phyloP scores from a whole-genome alignment of 2,888 invertebrate genomes.

The Agrochola litura region DNA sequence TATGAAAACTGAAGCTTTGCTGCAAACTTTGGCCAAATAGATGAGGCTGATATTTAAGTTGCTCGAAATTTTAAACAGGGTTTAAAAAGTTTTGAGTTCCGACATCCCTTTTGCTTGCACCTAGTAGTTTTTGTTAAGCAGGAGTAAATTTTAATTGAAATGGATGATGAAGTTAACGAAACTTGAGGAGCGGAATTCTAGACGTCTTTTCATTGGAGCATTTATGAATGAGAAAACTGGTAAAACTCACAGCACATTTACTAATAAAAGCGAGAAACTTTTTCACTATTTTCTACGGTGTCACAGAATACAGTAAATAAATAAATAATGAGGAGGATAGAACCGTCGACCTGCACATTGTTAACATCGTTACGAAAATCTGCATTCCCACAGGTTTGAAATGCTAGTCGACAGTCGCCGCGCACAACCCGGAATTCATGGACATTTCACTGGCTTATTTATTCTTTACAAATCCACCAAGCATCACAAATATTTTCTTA shows the following conservation, averaged over 20 bases:
- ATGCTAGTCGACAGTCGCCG: background rate
- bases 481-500: slow-evolving; percentile 36
- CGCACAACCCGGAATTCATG: slow-evolving; percentile 11
- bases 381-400: slow-evolving; percentile 19
- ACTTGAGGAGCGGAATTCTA: slow-evolving; percentile 27
- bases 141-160: slow-evolving; percentile 62
- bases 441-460: slow-evolving; percentile 42
- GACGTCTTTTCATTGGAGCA: slow-evolving; percentile 38
- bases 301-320: background rate
- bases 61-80: slow-evolving; percentile 57
- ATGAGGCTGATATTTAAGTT: slow-evolving; percentile 59
- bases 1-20: slow-evolving; percentile 21
- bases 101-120: slow-evolving; percentile 50
- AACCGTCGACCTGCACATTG: slow-evolving; percentile 25
- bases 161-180: slow-evolving; percentile 45
- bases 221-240: slow-evolving; percentile 2
- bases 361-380: slow-evolving; percentile 48
- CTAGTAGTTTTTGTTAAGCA: slow-evolving; percentile 53
- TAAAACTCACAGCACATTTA: background rate
- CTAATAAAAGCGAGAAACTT: background rate
- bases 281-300: background rate
- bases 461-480: slow-evolving; percentile 38
- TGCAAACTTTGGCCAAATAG: slow-evolving; percentile 37
- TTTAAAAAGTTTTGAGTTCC: slow-evolving; percentile 57
- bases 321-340: slow-evolving; percentile 6